Conservation (phyloP, 1,140 invertebrate genomes). For the Hyposmocoma kahamanoa region DNA sequence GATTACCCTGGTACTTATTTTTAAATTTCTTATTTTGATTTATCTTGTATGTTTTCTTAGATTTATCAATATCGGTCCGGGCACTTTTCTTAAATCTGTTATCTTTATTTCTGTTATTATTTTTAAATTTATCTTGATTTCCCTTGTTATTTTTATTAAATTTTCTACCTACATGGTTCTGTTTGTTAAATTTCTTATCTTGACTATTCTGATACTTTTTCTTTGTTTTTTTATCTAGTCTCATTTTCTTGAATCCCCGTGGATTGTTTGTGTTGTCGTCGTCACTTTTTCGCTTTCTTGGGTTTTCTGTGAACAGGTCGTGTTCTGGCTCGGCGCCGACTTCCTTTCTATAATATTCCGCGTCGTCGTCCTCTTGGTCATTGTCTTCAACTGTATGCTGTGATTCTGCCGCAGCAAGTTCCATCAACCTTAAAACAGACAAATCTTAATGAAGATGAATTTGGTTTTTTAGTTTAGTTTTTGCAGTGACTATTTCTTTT, state of each 20-base stretch:
- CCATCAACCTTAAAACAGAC: constrained; percentile 60
- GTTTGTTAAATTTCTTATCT: constrained; percentile 31
- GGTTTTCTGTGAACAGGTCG: constrained; percentile 60
- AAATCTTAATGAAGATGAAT: too few species aligned
- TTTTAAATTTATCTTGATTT: constrained; percentile 22
- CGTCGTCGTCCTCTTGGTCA: constrained; percentile 82
- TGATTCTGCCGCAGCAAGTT: constrained; percentile 68
- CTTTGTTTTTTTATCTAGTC: constrained; percentile 55
- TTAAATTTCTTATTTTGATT: too few species aligned
- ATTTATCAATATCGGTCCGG: too few species aligned
- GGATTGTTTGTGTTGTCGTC: constrained; percentile 35
- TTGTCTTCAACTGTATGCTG: constrained; percentile 70
- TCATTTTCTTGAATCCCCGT: constrained; percentile 62
- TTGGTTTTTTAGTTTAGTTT: too few species aligned
- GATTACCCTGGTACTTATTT: constrained; percentile 15
- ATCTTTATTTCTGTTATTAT: constrained; percentile 16
- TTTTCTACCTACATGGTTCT: constrained; percentile 25
- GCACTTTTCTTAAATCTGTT: too few species aligned
- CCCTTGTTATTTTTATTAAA: constrained; percentile 15
- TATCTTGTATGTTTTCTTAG: too few species aligned
- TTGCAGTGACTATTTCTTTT: too few species aligned
- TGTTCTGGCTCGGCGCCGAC: constrained; percentile 88
- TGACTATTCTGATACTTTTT: constrained; percentile 51
- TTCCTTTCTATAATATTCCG: constrained; percentile 88
- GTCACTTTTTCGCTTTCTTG: constrained; percentile 49